Base-by-base conservation (phyloP, 2,797 vertebrate genomes). In the Phrynocephalus forsythii region DNA sequence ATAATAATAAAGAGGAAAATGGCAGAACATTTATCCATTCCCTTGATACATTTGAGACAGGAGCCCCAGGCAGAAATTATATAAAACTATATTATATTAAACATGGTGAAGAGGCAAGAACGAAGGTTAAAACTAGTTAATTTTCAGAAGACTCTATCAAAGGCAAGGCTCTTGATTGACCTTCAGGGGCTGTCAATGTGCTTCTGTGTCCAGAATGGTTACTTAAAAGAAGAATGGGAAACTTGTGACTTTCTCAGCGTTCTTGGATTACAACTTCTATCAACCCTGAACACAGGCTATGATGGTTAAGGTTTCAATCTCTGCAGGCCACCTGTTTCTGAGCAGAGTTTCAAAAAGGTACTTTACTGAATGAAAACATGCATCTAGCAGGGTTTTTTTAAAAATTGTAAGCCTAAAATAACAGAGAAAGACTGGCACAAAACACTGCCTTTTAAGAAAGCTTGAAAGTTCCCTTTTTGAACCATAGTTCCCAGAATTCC, bases 1-100 rank as follows among this genome's bases (percentile, higher is more conserved):
- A 92, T 91, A 95, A 95, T 94, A 95, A 93, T 95, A 95, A 95
- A 91, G 28, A 91, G 92, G 77, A 95, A 95, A 95, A 95, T 94
- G 94, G 90, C 83, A 94, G 94, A 93, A 94, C 94, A 94, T 94
- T 94, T 95, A 94, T 94, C 91, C 91, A 90, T 86, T 95, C 93
- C 92, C 90, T 92, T 95, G 94, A 95, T 92, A 93, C 83, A 83
- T 79, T 94, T 94, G 94, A 94, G 90, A 94, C 82, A 93, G 92
- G 91, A 93, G 93, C 94, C 92, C 94, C 91, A 92, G 94, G 89
- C 91, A 91, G 93, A 95, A 94, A 95, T 95, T 85, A 92, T 94
- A 94, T 78, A 85, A 95, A 95, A 93, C 92, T 93, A 84, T 92
- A 94, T 94, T 91, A 88, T 81, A 93, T 93, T 94, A 95, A 95